Conservation (phyloP, 2,888 invertebrate genomes). For the Halictus ligatus region DNA sequence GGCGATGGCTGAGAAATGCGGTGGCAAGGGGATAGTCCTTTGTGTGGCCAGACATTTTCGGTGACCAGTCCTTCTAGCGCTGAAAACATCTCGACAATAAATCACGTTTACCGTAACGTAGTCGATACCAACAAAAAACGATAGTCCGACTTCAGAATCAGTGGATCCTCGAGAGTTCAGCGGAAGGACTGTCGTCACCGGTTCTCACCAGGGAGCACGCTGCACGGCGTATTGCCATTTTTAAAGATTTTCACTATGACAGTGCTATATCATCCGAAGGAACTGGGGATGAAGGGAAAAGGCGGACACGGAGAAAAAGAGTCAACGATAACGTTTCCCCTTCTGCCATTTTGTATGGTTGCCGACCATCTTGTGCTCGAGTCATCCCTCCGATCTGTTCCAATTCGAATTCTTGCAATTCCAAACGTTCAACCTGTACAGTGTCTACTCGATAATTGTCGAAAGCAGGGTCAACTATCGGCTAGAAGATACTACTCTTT, state of each 20-base stretch:
- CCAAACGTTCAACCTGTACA: no score
- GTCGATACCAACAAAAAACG: no score
- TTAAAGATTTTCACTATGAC: constrained; percentile 24
- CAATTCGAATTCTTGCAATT: no score
- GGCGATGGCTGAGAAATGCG: constrained; percentile 21
- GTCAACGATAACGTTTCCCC: background rate
- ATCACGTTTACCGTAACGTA: background rate
- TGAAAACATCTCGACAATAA: background rate
- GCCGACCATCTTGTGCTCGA: background rate
- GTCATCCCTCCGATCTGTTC: background rate
- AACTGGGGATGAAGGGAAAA: background rate
- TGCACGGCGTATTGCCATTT: constrained; percentile 34
- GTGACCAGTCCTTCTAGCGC: constrained; percentile 12
- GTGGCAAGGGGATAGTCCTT: constrained; percentile 22
- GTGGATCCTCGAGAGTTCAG: background rate
- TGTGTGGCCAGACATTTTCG: constrained; percentile 23
- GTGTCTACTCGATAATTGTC: no score
- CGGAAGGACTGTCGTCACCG: constrained; percentile 6
- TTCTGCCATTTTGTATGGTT: background rate
- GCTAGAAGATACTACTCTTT: no score
- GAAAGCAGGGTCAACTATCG: no score
- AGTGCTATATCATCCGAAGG: constrained; percentile 17
- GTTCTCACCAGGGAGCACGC: constrained; percentile 33
- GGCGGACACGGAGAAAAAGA: constrained; percentile 3
- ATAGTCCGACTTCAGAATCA: background rate